Evolutionary conservation across 1,140 invertebrate genomes (phyloP).

Genomic region (Tetragnatha versicolor): DNA sequence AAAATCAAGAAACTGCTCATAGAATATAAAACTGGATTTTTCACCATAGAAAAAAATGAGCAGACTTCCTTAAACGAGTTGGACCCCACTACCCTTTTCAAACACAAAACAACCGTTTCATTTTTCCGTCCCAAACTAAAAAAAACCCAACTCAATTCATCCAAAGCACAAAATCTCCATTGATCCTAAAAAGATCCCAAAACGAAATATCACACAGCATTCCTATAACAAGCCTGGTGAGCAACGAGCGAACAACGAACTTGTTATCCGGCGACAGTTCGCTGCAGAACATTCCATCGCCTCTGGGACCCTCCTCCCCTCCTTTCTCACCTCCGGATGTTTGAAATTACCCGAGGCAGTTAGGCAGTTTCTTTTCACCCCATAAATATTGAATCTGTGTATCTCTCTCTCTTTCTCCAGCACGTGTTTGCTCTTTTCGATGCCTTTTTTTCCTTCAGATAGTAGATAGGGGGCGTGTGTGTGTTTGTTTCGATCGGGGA

Average conservation of each 20-base stretch:
- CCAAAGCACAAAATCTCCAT: neutral
- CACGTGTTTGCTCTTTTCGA: constrained; percentile 31
- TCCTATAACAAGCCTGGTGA: neutral
- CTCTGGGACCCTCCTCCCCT: no score
- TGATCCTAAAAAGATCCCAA: neutral
- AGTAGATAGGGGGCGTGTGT: neutral
- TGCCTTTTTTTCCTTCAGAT: neutral
- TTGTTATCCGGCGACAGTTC: no score
- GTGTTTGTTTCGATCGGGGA: no score
- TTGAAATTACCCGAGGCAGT: constrained; percentile 32
- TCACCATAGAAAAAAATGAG: no score
- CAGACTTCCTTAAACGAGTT: no score
- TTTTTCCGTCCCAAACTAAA: no score
- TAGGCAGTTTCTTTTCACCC: constrained; percentile 38
- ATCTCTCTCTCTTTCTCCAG: constrained; percentile 25
- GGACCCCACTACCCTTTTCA: no score
- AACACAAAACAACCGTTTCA: no score
- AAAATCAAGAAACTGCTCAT: no score
- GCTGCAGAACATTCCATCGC: no score
- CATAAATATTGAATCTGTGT: constrained; percentile 45
- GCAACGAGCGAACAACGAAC: neutral
- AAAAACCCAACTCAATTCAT: neutral
- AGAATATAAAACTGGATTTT: no score
- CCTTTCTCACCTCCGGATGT: no score
- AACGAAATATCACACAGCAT: neutral